Evolutionary conservation across 1,140 invertebrate species (phyloP).

Genomic region (Caenorhabditis brenneri): DNA sequence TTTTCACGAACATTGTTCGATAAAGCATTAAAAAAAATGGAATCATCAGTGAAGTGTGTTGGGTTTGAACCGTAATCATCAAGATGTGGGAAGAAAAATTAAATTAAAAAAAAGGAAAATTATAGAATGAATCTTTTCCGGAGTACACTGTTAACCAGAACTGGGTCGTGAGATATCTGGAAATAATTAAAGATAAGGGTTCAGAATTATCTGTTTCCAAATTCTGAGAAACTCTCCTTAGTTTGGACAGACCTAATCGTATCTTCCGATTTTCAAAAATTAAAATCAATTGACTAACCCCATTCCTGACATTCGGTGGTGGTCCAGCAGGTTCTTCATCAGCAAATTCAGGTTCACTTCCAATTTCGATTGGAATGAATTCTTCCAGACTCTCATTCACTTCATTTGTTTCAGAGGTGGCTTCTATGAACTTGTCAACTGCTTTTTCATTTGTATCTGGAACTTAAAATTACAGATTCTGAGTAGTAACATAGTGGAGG

Average conservation of each 20-base stretch:
- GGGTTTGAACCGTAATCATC: no score
- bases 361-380: slow-evolving; percentile 23
- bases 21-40: no score
- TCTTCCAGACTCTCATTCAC: slow-evolving; percentile 17
- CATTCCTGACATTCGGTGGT: slow-evolving; percentile 24
- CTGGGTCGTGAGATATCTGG: slow-evolving; percentile 17
- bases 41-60: no score
- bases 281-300: slow-evolving; percentile 11
- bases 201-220: no score
- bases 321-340: slow-evolving; percentile 25
- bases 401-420: neutral
- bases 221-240: no score
- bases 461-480: neutral
- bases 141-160: neutral
- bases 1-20: no score
- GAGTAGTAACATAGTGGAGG: no score
- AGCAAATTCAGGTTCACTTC: slow-evolving; percentile 3
- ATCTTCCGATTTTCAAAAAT: no score
- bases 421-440: neutral
- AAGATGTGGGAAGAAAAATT: no score
- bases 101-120: neutral
- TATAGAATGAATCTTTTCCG: neutral
- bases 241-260: no score
- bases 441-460: slow-evolving; percentile 28
- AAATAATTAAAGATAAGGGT: no score